Evolutionary conservation across 2,797 vertebrate genomes (phyloP), one percentile per base, ranked within the genome.

Genomic region (Notolepis coatsorum): DNA sequence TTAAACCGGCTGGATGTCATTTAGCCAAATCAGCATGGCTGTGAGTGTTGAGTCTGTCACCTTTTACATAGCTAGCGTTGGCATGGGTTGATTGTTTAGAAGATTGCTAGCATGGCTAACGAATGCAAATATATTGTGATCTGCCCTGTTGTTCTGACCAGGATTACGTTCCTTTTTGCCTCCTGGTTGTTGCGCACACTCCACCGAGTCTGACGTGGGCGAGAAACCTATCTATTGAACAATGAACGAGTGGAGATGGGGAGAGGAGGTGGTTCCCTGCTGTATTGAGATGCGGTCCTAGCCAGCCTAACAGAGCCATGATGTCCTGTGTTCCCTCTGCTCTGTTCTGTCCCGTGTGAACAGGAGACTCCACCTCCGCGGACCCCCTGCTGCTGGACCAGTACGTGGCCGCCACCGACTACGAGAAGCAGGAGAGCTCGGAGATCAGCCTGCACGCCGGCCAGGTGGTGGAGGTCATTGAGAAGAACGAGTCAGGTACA

Each of bases 381-480:
- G 97, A 99, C 74, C 93, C 95, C 20, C 92, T 99, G 83, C 88
- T 98, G 57, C 91, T 99, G 50, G 98, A 99, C 82, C 97, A 99
- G 88, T 99, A 97, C 28, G 95, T 99, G 80, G 97, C 96, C 37
- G 98, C 96, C 60, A 97, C 97, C 0, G 87, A 97, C 85, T 99
- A 99, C 41, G 96, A 98, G 89, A 98, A 99, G 81, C 96, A 98
- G 91, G 97, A 99, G 88, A 98, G 97, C 89, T 97, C 97, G 0
- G 98, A 99, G 91, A 95, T 99, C 93, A 98, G 96, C 87, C 92
- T 99, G 72, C 89, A 91, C 1, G 96, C 95, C 73, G 98, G 98
- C 30, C 98, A 99, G 86, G 90, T 96, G 75, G 98, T 99, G 86
- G 98, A 99, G 76, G 97, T 99, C 90, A 99, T 99, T 42, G 98